Evolutionary conservation across 2,797 vertebrate species (phyloP), one percentile per base, ranked within the genome.

Genomic region (Oreortyx pictus): DNA sequence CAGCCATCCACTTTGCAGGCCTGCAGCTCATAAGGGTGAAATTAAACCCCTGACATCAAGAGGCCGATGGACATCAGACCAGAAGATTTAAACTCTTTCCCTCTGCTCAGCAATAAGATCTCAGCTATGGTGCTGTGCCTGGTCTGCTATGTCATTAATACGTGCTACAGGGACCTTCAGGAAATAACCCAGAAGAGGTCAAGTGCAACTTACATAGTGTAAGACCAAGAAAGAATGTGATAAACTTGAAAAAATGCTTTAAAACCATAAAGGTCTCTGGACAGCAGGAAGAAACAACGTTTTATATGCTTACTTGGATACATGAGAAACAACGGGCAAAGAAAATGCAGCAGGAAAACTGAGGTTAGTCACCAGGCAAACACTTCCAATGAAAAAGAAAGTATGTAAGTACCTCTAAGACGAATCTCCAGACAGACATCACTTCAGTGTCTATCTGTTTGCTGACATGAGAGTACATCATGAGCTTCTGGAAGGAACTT

Each of bases 311-410:
- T 18, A 49, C 68, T 35, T 86, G 73, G 27, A 78, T 24, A 59
- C 3, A 14, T 22, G 39, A 85, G 33, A 70, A 83, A 10, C 27
- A 82, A 33, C 14, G 31, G 56, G 22, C 66, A 81, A 62, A 77
- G 44, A 83, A 88, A 82, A 3, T 54, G 66, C 79, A 75, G 54
- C n/a, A 85, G 54, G 65, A 93, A 80, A 59, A 74, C 41, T 35
- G 83, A 62, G 31, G 19, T 77, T 77, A 87, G 62, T 76, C 66
- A 81, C 64, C 56, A 86, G 70, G 76, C 94, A 93, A 95, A 87
- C 14, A 60, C 7, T 80, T 83, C 25, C 41, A 71, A 89, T 35
- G 79, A 85, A 83, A 88, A 85, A 33, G 62, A 81, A 92, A 88
- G 37, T 22, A 46, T n/a, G 31, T 16, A 75, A 17, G 5, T 16